A percentile compares a stretch with the other conserved stretches of the same genome.
Conservation (phyloP, 2,797 vertebrate species). For the Rhinichthys osculus region DNA sequence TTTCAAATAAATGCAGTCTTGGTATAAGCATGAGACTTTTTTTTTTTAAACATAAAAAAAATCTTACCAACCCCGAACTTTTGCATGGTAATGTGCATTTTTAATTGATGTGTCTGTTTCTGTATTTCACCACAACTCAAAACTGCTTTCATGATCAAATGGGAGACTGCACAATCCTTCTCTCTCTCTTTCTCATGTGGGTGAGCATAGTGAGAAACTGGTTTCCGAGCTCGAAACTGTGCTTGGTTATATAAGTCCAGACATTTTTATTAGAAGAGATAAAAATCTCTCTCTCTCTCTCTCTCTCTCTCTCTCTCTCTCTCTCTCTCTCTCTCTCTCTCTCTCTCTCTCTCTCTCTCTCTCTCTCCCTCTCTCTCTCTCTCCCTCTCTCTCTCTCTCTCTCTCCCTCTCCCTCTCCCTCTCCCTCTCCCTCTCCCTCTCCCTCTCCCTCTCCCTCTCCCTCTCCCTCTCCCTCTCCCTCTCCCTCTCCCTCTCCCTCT, state of each 20-base stretch:
- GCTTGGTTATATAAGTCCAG: slow-evolving; percentile 32
- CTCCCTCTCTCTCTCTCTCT: neutral
- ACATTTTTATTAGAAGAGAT: slow-evolving; percentile 41
- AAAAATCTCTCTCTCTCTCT: neutral
- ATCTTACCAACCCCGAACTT: too few species aligned
- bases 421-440: too few species aligned
- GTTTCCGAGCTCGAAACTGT: slow-evolving; percentile 22
- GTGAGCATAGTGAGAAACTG: slow-evolving; percentile 30
- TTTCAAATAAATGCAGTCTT: neutral
- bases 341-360: too few species aligned
- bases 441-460: too few species aligned
- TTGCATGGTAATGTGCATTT: neutral
- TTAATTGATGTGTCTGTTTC: neutral
- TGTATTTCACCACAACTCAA: neutral
- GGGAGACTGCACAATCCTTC: neutral
- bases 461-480: too few species aligned
- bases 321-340: too few species aligned
- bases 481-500: too few species aligned
- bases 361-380: too few species aligned
- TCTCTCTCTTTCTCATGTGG: neutral
- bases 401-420: too few species aligned
- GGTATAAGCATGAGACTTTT: neutral
- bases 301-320: neutral
- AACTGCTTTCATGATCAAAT: neutral
- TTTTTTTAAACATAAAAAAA: neutral